A percentile compares a stretch with the other conserved stretches of the same genome.
phyloP scores from a whole-genome alignment of 2,888 invertebrate species.

The Dexiosoma caninum region DNA sequence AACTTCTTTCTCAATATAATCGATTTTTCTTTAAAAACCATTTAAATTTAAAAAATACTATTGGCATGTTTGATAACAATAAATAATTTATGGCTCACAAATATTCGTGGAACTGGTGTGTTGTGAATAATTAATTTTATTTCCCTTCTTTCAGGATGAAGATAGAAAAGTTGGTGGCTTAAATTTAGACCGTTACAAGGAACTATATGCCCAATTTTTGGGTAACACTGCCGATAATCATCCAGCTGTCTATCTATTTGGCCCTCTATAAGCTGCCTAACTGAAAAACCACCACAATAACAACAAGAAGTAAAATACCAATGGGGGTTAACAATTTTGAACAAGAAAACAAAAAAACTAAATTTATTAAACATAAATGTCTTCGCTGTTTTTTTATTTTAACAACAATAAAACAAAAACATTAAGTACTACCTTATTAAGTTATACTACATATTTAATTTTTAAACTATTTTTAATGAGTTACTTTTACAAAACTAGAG shows the following conservation, averaged over 20 bases:
- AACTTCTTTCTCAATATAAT: too few species aligned
- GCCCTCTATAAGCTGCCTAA: constrained; percentile 80
- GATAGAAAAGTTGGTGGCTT: constrained; percentile 88
- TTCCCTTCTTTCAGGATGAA: constrained; percentile 82
- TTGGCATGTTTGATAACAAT: too few species aligned
- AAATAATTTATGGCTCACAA: too few species aligned
- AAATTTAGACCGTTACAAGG: constrained; percentile 87
- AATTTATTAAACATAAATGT: constrained; percentile 68
- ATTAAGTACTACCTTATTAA: constrained; percentile 62
- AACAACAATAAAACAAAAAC: constrained; percentile 65
- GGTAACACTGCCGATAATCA: constrained; percentile 86
- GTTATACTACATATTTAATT: constrained; percentile 60
- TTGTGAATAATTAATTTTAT: background rate
- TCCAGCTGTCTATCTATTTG: constrained; percentile 87
- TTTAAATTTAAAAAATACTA: too few species aligned
- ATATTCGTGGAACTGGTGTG: too few species aligned
- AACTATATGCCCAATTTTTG: constrained; percentile 89
- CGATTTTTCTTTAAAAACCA: too few species aligned
- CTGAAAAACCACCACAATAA: background rate
- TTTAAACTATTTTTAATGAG: constrained; percentile 63
- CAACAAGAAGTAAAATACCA: background rate
- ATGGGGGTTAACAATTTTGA: constrained; percentile 1
- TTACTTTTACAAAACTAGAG: constrained; percentile 64
- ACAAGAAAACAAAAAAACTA: constrained; percentile 19
- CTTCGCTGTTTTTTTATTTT: constrained; percentile 75